Percentiles rank a stretch among this genome's conserved stretches.
Conservation (phyloP, 2,888 invertebrate genomes). For the Melieria omissa region DNA sequence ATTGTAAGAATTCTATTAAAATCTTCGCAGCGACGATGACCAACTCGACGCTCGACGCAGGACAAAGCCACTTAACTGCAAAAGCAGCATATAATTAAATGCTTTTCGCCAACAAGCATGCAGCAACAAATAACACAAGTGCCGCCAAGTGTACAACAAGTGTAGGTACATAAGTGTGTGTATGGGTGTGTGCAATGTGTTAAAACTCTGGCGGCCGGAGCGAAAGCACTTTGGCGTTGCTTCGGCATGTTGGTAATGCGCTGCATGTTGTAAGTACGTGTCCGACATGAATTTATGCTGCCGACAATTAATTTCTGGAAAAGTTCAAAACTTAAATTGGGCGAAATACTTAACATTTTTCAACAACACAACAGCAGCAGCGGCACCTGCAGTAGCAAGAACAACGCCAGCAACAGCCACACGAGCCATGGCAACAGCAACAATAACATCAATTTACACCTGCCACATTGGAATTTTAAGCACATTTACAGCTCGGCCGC, state of each 20-base stretch:
- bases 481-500: conserved; percentile 15
- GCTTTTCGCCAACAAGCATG: conserved; percentile 22
- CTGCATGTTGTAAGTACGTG: conserved; percentile 16
- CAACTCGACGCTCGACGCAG: background rate
- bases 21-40: background rate
- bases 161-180: background rate
- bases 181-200: no score
- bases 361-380: conserved; percentile 7
- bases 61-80: conserved; percentile 30
- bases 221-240: no score
- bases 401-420: background rate
- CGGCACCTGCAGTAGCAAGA: conserved; percentile 1
- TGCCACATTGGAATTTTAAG: conserved; percentile 24
- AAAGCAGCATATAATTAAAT: conserved; percentile 38
- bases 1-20: background rate
- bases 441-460: conserved; percentile 27
- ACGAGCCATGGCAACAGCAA: conserved; percentile 14
- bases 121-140: conserved; percentile 3
- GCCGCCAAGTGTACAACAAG: conserved; percentile 14
- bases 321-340: conserved; percentile 39
- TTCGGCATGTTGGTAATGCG: background rate
- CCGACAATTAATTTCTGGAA: conserved; percentile 40
- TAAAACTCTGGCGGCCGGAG: no score
- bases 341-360: conserved; percentile 33
- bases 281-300: conserved; percentile 40